These are phyloP conservation scores for Polypedilum pembai DNA, from an alignment of 1,140 invertebrate genomes.

Conservation along the genomic window DNA sequence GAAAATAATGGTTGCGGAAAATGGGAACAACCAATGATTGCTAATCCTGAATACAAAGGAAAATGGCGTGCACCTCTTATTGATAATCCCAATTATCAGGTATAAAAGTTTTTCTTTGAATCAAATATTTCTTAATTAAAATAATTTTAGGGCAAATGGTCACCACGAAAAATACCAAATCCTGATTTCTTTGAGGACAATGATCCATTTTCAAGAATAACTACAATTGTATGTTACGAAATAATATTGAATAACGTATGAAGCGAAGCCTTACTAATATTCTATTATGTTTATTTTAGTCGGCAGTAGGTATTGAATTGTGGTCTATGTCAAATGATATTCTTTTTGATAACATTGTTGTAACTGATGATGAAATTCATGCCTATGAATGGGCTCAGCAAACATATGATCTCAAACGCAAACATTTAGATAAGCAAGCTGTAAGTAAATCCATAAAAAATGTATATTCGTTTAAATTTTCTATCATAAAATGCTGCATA, in stretches of 20 bases:
- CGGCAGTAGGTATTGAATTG: slow-evolving; percentile 88
- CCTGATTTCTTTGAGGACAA: slow-evolving; percentile 90
- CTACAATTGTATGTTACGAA: slow-evolving; percentile 76
- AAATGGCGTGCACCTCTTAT: slow-evolving; percentile 87
- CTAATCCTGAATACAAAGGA: slow-evolving; percentile 88
- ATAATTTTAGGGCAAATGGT: slow-evolving; percentile 70
- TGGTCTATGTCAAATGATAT: slow-evolving; percentile 97
- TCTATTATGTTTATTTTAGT: slow-evolving; percentile 46
- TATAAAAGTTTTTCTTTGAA: no score
- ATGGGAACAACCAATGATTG: slow-evolving; percentile 78
- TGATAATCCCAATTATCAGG: slow-evolving; percentile 85
- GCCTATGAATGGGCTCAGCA: slow-evolving; percentile 73
- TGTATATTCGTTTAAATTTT: not conserved
- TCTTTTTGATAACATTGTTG: slow-evolving; percentile 90
- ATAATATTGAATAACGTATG: not conserved
- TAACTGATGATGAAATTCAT: slow-evolving; percentile 75
- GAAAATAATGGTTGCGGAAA: slow-evolving; percentile 79
- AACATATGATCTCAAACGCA: slow-evolving; percentile 78
- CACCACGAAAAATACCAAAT: slow-evolving; percentile 77
- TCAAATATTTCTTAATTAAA: no score
- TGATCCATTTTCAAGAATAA: slow-evolving; percentile 78
- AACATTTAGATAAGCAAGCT: slow-evolving; percentile 67
- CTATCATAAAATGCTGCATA: slow-evolving; percentile 29
- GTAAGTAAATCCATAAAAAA: slow-evolving; percentile 50
- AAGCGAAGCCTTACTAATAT: slow-evolving; percentile 21